Evolutionary conservation across 2,888 invertebrate genomes (phyloP).

Genomic region (Sarcophaga caerulescens): DNA sequence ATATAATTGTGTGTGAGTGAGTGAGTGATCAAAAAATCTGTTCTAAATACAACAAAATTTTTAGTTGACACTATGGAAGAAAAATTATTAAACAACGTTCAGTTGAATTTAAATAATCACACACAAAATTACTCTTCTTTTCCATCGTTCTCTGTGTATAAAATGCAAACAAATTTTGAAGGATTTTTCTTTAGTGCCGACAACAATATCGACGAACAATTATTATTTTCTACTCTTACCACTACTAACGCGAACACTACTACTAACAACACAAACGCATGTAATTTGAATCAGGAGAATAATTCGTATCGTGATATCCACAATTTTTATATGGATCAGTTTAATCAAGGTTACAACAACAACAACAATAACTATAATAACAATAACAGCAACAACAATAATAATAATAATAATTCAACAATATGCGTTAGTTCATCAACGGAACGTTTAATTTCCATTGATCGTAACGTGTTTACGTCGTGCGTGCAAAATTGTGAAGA

Average conservation of each 20-base stretch:
- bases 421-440: slow-evolving; percentile 57
- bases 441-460: slow-evolving; percentile 11
- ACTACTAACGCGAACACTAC: not conserved
- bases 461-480: slow-evolving; percentile 9
- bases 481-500: slow-evolving; percentile 43
- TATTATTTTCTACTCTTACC: slow-evolving; percentile 10
- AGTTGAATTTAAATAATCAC: slow-evolving; percentile 55
- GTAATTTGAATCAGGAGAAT: not conserved
- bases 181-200: slow-evolving; percentile 55
- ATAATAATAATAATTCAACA: too few species aligned
- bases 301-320: slow-evolving; percentile 46
- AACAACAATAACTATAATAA: slow-evolving; percentile 30
- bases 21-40: slow-evolving; percentile 6
- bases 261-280: not conserved
- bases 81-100: slow-evolving; percentile 36
- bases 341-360: slow-evolving; percentile 54
- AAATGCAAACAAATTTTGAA: slow-evolving; percentile 62
- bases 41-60: slow-evolving; percentile 13
- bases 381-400: not conserved
- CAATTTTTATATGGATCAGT: slow-evolving; percentile 57
- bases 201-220: slow-evolving; percentile 43
- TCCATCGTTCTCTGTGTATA: not conserved
- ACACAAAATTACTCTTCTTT: slow-evolving; percentile 50
- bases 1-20: not conserved
- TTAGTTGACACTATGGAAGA: slow-evolving; percentile 27